phyloP scores from a whole-genome alignment of 30 jellyfish, hydroid and myxozoan genomes.

The Hydractinia symbiolongicarpus region DNA sequence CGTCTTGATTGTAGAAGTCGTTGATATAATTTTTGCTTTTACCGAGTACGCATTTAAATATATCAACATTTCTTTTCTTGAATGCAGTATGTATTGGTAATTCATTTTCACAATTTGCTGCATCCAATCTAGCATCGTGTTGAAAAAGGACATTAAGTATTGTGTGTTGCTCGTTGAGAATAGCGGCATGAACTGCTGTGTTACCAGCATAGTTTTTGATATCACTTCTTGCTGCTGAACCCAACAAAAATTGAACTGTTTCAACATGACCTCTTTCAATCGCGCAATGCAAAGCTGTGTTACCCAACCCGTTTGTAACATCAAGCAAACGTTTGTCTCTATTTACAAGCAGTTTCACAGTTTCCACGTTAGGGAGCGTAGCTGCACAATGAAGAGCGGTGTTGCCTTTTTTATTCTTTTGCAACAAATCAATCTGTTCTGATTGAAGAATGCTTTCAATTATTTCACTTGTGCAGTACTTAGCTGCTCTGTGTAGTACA shows the following conservation, averaged over 20 bases:
- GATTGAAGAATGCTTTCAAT: background rate
- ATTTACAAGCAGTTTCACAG: background rate
- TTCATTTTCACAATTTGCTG: background rate
- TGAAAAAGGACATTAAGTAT: background rate
- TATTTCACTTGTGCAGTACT: background rate
- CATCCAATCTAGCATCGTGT: background rate
- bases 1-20: no score
- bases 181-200: background rate
- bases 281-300: conserved; percentile 18
- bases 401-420: background rate
- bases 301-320: conserved; percentile 3
- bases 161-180: background rate
- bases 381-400: conserved; percentile 16
- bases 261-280: background rate
- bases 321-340: background rate
- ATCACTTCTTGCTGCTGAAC: background rate
- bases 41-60: background rate
- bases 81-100: background rate
- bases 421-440: background rate
- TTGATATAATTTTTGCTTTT: no score
- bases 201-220: background rate
- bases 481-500: background rate
- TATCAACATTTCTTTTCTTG: background rate
- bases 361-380: background rate
- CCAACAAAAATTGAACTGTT: background rate